These are phyloP conservation scores for Aphelenchoides avenae DNA, from an alignment of 1,140 invertebrate species.

Conservation along the genomic window DNA sequence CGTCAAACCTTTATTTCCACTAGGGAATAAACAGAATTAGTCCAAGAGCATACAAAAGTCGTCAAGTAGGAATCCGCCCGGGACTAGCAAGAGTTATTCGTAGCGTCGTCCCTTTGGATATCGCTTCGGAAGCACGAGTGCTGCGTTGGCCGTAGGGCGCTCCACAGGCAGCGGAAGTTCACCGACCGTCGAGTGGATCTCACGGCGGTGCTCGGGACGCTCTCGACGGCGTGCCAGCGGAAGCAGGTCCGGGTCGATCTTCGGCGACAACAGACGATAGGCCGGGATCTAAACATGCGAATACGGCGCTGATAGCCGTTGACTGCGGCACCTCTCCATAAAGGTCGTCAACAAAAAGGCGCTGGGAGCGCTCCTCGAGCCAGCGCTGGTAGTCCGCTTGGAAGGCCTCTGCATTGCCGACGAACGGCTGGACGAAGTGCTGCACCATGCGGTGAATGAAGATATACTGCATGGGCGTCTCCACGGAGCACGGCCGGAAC, in stretches of 20 bases:
- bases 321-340: conserved; percentile 19
- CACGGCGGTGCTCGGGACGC: conserved; percentile 32
- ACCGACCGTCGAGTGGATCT: conserved; percentile 37
- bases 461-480: conserved; percentile 58
- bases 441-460: conserved; percentile 52
- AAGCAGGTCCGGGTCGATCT: conserved; percentile 49
- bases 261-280: conserved; percentile 50
- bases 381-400: conserved; percentile 50
- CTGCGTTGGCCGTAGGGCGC: conserved; percentile 1
- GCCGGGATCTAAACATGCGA: conserved; percentile 45
- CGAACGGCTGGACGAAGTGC: conserved; percentile 41
- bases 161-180: conserved; percentile 36
- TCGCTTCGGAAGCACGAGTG: conserved; percentile 20
- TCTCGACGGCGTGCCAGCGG: conserved; percentile 35
- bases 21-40: too few species aligned
- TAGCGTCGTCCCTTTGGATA: conserved; percentile 29
- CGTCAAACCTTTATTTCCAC: too few species aligned
- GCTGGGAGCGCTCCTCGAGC: conserved; percentile 45
- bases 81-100: conserved; percentile 1
- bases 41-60: too few species aligned
- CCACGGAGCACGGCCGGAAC: conserved; percentile 49
- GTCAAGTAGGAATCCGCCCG: too few species aligned
- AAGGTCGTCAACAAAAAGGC: conserved; percentile 52
- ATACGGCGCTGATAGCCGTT: neutral
- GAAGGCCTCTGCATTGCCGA: conserved; percentile 33